phyloP scores from a whole-genome alignment of 2,113 vertebrate genomes.

The Embiotoca jacksoni region DNA sequence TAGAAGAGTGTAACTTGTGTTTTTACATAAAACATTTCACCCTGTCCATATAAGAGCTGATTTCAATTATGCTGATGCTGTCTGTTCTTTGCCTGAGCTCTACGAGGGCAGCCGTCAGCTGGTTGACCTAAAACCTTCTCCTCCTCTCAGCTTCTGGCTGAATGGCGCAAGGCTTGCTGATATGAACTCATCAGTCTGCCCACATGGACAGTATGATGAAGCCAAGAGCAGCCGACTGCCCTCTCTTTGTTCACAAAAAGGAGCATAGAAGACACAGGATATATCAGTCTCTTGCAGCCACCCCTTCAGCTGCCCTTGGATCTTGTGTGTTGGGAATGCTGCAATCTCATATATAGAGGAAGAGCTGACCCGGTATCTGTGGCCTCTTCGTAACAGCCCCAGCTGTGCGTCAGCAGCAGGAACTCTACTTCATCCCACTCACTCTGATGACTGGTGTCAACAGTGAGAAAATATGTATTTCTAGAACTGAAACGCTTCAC shows the following conservation, averaged over 20 bases:
- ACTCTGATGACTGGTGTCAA: conserved; percentile 54
- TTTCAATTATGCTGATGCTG: conserved; percentile 50
- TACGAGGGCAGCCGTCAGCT: conserved; percentile 33
- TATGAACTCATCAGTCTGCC: conserved; percentile 61
- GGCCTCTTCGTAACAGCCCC: conserved; percentile 41
- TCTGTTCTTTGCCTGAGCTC: conserved; percentile 28
- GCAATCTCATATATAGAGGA: conserved; percentile 59
- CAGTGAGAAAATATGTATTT: conserved; percentile 47
- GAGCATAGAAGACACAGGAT: conserved; percentile 53
- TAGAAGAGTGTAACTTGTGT: conserved; percentile 39
- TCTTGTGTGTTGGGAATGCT: conserved; percentile 41
- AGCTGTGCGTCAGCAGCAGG: conserved; percentile 64
- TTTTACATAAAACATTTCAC: conserved; percentile 42
- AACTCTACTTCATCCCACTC: conserved; percentile 58
- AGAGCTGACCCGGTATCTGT: conserved; percentile 56
- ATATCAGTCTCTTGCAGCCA: conserved; percentile 53
- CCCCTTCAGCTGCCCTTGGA: conserved; percentile 40
- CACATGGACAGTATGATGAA: conserved; percentile 50
- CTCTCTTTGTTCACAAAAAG: conserved; percentile 64
- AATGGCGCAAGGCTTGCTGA: conserved; percentile 53
- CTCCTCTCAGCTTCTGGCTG: conserved; percentile 48
- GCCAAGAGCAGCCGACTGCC: conserved; percentile 49
- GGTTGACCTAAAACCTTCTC: conserved; percentile 54
- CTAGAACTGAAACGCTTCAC: conserved; percentile 36
- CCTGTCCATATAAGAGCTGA: conserved; percentile 16